These are phyloP conservation scores for Lophius americanus DNA, from an alignment of 2,797 vertebrate genomes.

Conservation along the genomic window DNA sequence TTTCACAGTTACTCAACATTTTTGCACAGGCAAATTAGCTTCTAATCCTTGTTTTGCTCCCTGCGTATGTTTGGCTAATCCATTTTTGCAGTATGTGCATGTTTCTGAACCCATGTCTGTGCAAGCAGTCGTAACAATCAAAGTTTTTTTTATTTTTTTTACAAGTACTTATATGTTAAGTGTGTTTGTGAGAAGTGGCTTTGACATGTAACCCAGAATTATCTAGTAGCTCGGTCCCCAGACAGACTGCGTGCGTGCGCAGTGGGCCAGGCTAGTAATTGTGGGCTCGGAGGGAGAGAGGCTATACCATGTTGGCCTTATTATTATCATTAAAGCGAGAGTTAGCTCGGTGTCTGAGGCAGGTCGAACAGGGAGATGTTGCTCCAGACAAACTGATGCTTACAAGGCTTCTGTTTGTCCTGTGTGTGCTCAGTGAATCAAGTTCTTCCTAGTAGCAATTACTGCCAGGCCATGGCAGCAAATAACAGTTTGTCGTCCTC, in stretches of 20 bases:
- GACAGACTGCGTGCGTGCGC: slow-evolving; percentile 73
- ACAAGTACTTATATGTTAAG: slow-evolving; percentile 46
- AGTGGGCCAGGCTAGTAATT: slow-evolving; percentile 75
- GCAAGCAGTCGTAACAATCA: slow-evolving; percentile 15
- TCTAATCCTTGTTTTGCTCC: slow-evolving; percentile 50
- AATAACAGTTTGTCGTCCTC: slow-evolving; percentile 71
- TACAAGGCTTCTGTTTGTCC: slow-evolving; percentile 61
- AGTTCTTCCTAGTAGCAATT: slow-evolving; percentile 61
- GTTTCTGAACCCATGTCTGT: slow-evolving; percentile 29
- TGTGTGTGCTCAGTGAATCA: slow-evolving; percentile 60
- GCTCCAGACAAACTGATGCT: slow-evolving; percentile 71
- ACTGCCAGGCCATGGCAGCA: slow-evolving; percentile 56
- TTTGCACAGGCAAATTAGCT: slow-evolving; percentile 48
- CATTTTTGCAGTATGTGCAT: slow-evolving; percentile 23
- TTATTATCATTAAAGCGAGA: slow-evolving; percentile 81
- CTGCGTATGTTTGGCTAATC: slow-evolving; percentile 40
- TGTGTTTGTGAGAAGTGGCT: slow-evolving; percentile 70
- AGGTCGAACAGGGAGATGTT: slow-evolving; percentile 64
- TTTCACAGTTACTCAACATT: slow-evolving; percentile 48
- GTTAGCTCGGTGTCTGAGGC: slow-evolving; percentile 73
- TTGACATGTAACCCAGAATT: slow-evolving; percentile 73
- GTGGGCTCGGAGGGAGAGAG: slow-evolving; percentile 72
- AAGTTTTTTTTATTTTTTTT: slow-evolving; percentile 18
- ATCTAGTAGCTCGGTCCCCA: slow-evolving; percentile 72
- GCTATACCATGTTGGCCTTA: slow-evolving; percentile 70